phyloP scores from a whole-genome alignment of 2,113 vertebrate species.

The Rhegmatorhina hoffmannsi region DNA sequence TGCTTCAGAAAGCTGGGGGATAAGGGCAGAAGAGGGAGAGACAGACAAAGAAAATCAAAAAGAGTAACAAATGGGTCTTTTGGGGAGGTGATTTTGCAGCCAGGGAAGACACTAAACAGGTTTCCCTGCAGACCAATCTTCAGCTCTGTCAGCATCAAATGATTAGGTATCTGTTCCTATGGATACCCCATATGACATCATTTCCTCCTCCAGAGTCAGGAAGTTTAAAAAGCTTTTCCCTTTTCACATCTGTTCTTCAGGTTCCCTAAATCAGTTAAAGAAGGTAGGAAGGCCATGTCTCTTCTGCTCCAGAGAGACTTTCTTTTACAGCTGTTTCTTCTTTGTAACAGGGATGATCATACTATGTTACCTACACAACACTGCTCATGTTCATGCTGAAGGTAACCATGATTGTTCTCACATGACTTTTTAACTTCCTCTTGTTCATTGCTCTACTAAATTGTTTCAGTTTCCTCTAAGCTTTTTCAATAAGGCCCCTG shows the following conservation, averaged over 20 bases:
- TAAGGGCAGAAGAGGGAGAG: background rate
- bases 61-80: background rate
- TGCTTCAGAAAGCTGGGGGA: background rate
- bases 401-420: background rate
- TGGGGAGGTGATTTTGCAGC: background rate
- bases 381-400: background rate
- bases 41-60: background rate
- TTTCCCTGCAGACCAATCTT: background rate
- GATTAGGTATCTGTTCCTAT: accelerated
- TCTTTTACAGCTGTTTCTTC: background rate
- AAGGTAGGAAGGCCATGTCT: background rate
- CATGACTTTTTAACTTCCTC: background rate
- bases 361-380: background rate
- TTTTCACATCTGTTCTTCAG: background rate
- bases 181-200: accelerated
- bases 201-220: background rate
- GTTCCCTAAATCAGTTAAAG: background rate
- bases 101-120: background rate
- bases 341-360: background rate
- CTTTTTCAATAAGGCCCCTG: background rate
- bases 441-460: background rate
- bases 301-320: background rate
- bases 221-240: background rate
- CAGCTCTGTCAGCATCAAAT: background rate
- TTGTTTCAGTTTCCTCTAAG: background rate